Evolutionary conservation across 2,888 invertebrate genomes (phyloP), one percentile per base, ranked within the genome.

Genomic region (Acanthoscelides obtectus): DNA sequence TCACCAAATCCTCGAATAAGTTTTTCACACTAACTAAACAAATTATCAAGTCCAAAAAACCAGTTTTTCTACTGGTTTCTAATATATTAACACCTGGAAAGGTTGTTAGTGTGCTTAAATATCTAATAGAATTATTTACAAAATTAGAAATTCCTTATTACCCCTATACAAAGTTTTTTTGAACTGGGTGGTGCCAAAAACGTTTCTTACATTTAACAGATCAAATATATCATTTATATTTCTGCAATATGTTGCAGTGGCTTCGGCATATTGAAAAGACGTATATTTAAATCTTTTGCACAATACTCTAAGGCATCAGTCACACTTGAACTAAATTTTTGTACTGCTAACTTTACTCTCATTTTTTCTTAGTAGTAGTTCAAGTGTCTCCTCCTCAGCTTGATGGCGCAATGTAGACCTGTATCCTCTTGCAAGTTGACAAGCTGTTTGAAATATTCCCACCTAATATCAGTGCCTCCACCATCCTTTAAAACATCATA

Each of bases 151-250:
- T 0, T 6, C 20, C 21, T 25, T 69, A 71, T 64, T 72, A 21
- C 64, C 25, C 64, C 66, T 64, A 68, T n/a, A 72, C 12, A 74
- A n/a, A 4, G 71, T 68, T 65, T 70, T 70, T 70, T 75, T 76
- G 27, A 22, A 72, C 6, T 22, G 4, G n/a, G 69, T 67, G 20
- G 72, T 73, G 64, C 69, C 71, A 1, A 71, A 68, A 64, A 74
- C 71, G 63, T 73, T 72, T 71, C 74, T 66, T 19, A 45, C 69
- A 67, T 76, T 76, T 64, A 75, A 72, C 27, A 76, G 25, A 66
- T 74, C 75, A 67, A 74, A 76, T n/a, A 72, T 68, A n/a, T 72
- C 69, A 70, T 74, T 76, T 2, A 75, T 72, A 20, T 66, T 69
- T 69, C 66, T 70, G 12, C 71, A 72, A 63, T 74, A 73, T 22